Evolutionary conservation across 2,797 vertebrate genomes (phyloP).

Genomic region (Centropyge bicolor): DNA sequence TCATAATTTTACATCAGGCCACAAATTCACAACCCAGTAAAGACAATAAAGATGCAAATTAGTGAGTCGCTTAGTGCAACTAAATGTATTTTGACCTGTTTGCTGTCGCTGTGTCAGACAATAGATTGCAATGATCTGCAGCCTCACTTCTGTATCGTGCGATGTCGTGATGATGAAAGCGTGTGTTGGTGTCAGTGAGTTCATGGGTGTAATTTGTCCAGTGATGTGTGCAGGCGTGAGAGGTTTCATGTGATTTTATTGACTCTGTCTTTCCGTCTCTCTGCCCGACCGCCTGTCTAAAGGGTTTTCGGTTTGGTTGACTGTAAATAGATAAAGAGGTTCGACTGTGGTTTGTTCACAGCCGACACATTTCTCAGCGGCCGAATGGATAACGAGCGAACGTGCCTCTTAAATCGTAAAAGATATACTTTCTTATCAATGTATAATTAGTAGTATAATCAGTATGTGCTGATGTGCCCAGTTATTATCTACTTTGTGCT

Average conservation of each 20-base stretch:
- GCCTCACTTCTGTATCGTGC: neutral
- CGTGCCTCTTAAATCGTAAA: neutral
- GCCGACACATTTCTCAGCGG: neutral
- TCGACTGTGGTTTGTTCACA: constrained; percentile 25
- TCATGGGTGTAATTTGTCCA: constrained; percentile 30
- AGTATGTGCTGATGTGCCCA: neutral
- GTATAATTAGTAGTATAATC: neutral
- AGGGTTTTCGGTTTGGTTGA: constrained; percentile 42
- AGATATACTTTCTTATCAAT: neutral
- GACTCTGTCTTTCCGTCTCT: constrained; percentile 40
- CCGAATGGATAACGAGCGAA: constrained; percentile 1
- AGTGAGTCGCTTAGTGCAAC: constrained; percentile 7
- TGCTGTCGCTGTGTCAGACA: neutral
- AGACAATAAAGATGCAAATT: constrained; percentile 45
- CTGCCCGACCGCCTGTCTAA: constrained; percentile 43
- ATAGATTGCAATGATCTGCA: constrained; percentile 30
- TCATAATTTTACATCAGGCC: constrained; percentile 13
- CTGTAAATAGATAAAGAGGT: constrained; percentile 42
- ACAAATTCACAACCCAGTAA: neutral
- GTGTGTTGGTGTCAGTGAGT: constrained; percentile 13
- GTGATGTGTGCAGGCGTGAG: constrained; percentile 49
- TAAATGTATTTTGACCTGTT: neutral
- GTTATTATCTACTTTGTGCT: neutral
- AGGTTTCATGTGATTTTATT: constrained; percentile 62
- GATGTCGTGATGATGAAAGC: constrained; percentile 16